phyloP scores from a whole-genome alignment of 2,113 vertebrate genomes.

The Nyctibius bracteatus region DNA sequence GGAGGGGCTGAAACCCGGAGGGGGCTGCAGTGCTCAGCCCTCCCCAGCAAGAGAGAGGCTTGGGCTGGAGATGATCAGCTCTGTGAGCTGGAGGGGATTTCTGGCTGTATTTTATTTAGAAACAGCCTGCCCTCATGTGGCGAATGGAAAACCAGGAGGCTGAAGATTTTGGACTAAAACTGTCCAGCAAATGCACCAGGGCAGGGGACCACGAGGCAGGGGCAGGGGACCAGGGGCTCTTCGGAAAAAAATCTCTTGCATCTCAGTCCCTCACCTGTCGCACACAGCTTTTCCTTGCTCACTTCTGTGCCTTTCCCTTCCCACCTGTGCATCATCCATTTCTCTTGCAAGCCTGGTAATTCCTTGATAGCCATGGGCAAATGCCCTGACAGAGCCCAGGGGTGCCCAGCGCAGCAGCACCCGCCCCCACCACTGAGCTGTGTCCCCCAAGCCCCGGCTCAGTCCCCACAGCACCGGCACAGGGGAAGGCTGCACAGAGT shows the following conservation, averaged over 20 bases:
- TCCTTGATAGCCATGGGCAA: accelerated
- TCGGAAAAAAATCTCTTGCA: background rate
- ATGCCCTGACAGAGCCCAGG: accelerated
- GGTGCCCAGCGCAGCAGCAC: background rate
- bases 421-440: accelerated
- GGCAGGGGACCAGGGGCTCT: background rate
- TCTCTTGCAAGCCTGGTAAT: background rate
- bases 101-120: constrained; percentile 18
- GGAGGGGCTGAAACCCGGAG: accelerated
- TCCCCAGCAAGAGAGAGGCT: background rate
- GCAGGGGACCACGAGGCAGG: background rate
- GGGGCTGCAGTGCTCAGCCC: background rate
- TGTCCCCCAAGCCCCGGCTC: background rate
- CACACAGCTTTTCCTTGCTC: background rate
- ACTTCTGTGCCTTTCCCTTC: background rate
- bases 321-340: background rate
- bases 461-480: accelerated
- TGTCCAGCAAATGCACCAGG: background rate
- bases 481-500: background rate
- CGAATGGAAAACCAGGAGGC: background rate
- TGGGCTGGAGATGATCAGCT: background rate
- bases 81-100: background rate
- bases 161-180: background rate
- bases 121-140: constrained; percentile 76
- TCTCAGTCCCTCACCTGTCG: background rate